phyloP scores from a whole-genome alignment of 2,888 invertebrate genomes.

The Keiferia lycopersicella region DNA sequence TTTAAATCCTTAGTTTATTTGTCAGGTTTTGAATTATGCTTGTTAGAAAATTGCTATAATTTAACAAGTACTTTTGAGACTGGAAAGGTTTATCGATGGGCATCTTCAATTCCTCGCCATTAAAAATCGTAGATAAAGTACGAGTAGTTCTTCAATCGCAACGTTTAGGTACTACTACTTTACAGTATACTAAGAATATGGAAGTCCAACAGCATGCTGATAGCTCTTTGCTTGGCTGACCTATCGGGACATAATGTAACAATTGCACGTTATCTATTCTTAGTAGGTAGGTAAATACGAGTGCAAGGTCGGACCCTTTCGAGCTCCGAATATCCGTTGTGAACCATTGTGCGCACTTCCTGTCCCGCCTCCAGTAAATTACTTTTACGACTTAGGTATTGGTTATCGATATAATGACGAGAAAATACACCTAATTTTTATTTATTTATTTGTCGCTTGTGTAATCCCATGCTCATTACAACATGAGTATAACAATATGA shows the following conservation, averaged over 20 bases:
- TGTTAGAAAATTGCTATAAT: slow-evolving; percentile 55
- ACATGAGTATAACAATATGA: not conserved
- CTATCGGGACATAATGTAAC: slow-evolving; percentile 15
- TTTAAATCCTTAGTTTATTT: slow-evolving; percentile 49
- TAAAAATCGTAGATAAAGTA: no score
- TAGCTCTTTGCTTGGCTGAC: slow-evolving; percentile 8
- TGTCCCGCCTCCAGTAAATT: slow-evolving; percentile 65
- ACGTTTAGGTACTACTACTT: not conserved
- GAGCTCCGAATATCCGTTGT: slow-evolving; percentile 62
- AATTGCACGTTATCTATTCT: slow-evolving; percentile 36
- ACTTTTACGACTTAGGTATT: slow-evolving; percentile 60
- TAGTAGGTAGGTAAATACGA: slow-evolving; percentile 29
- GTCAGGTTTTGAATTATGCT: slow-evolving; percentile 50
- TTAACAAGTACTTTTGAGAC: slow-evolving; percentile 41
- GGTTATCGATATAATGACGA: slow-evolving; percentile 52
- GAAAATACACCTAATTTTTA: slow-evolving; percentile 45
- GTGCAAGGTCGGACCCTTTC: slow-evolving; percentile 67
- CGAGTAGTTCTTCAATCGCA: not conserved
- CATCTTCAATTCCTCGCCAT: slow-evolving; percentile 7
- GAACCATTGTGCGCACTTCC: slow-evolving; percentile 64
- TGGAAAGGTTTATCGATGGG: slow-evolving; percentile 40
- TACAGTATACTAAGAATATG: not conserved
- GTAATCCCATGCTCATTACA: not conserved
- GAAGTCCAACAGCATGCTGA: slow-evolving; percentile 20
- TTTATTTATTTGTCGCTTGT: not conserved